Evolutionary conservation across 2,113 vertebrate genomes (phyloP).

Genomic region (Onychostoma macrolepis): DNA sequence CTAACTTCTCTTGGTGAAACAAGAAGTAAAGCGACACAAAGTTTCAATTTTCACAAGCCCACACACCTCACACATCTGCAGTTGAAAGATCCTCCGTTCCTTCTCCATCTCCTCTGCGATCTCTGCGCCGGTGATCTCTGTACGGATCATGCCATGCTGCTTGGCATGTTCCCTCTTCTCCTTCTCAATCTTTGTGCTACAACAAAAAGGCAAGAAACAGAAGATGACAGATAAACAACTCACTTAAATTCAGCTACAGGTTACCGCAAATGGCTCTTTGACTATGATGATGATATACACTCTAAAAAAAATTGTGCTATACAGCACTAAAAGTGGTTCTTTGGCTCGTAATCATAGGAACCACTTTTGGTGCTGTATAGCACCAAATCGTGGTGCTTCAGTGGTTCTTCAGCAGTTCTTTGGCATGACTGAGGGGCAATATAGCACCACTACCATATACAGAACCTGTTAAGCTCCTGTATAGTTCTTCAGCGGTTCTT

Average conservation of each 20-base stretch:
- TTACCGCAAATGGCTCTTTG: neutral
- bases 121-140: slow-evolving; percentile 88
- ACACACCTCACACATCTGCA: slow-evolving; percentile 88
- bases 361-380: too few relatives aligned
- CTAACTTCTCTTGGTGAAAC: neutral
- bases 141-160: slow-evolving; percentile 91
- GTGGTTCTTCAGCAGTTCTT: too few relatives aligned
- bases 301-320: too few relatives aligned
- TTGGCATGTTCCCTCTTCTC: slow-evolving; percentile 90
- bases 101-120: slow-evolving; percentile 93
- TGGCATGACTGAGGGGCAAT: too few relatives aligned
- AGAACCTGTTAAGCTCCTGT: too few relatives aligned
- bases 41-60: neutral
- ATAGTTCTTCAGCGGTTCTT: too few relatives aligned
- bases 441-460: too few relatives aligned
- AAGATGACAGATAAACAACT: neutral
- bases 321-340: too few relatives aligned
- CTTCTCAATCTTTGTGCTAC: slow-evolving; percentile 86
- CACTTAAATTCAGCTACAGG: neutral
- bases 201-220: neutral
- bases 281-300: neutral
- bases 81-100: slow-evolving; percentile 85
- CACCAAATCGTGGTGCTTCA: too few relatives aligned
- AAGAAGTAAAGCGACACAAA: neutral
- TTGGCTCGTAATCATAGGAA: too few relatives aligned